Base-by-base conservation (phyloP, 2,888 invertebrate genomes). In the Mesorhabditis sp. region DNA sequence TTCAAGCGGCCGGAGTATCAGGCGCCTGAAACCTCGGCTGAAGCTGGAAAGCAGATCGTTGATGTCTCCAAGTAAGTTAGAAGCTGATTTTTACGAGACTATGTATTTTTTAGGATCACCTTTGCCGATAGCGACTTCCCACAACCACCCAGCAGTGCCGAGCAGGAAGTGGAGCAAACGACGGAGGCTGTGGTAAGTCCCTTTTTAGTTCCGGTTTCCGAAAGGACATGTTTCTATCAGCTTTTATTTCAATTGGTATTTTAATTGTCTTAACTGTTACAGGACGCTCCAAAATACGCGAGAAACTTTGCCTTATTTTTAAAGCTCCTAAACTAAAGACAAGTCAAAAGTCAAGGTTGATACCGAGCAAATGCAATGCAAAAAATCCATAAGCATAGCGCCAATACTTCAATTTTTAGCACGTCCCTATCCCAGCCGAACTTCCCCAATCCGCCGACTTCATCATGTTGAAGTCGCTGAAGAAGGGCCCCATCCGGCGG, bases 401-500 rank as follows among this genome's bases (percentile, higher is more conserved):
- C 28, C 28, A 28, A 28, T 28, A 28, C 28, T 28, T 28, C 28
- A 28, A 28, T 28, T 50, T 50, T 50, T 50, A 50, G 58, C 58
- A 50, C 28, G 15, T 28, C 7, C 28, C n/a, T 3, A 7, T 15
- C 28, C 63, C 41, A 66, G 66, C 45, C 41, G 65, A 4, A 65
- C 65, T 4, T 62, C 43, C 45, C 58, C 10, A 50, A 65, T 66
- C 44, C 44, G 41, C 58, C 58, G 58, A 50, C n/a, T 50, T 50
- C n/a, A 50, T 50, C 58, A 50, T 50, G 13, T 62, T 69, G 58
- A 69, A 69, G 45, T 45, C 69, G 3, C 15, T 63, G 15, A n/a
- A 15, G 42, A 41, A 44, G 3, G 70, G 66, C 5, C 62, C 61
- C n/a, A 68, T 72, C 45, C 75, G 80, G 42, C 75, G 80, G 28